Evolutionary conservation across 2,113 vertebrate genomes (phyloP).

Genomic region (Lasiurus cinereus): DNA sequence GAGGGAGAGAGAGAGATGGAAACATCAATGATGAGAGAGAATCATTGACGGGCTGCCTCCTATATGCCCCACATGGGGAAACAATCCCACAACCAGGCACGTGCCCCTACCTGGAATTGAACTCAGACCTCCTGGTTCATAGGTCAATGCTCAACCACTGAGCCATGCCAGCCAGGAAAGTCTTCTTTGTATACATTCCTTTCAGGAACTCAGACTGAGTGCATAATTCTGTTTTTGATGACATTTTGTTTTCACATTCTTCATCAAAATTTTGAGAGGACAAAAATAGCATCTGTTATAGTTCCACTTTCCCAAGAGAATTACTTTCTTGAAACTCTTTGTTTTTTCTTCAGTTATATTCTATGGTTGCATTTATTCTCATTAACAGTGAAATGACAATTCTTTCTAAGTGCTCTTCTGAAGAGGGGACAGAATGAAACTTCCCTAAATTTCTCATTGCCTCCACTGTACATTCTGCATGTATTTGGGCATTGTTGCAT

Average conservation of each 20-base stretch:
- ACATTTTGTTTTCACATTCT: background rate
- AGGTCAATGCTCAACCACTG: too few species aligned
- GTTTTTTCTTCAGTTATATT: background rate
- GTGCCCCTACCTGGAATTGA: too few species aligned
- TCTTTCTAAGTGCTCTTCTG: background rate
- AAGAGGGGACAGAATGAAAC: background rate
- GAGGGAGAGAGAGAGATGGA: too few species aligned
- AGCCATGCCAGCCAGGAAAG: too few species aligned
- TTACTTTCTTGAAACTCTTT: background rate
- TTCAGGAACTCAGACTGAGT: background rate
- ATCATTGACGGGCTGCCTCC: too few species aligned
- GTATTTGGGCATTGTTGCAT: background rate
- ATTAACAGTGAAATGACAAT: background rate
- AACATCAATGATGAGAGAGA: too few species aligned
- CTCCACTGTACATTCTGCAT: background rate
- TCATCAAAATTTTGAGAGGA: background rate
- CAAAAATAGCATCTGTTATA: background rate
- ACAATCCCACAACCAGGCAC: too few species aligned
- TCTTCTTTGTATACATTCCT: too few species aligned
- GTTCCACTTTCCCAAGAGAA: background rate
- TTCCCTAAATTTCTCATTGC: background rate
- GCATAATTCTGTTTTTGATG: background rate
- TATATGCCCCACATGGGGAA: too few species aligned
- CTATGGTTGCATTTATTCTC: background rate
- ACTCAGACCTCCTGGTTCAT: too few species aligned